Evolutionary conservation across 2,888 invertebrate genomes (phyloP).

Genomic region (Tiliacea citrago): DNA sequence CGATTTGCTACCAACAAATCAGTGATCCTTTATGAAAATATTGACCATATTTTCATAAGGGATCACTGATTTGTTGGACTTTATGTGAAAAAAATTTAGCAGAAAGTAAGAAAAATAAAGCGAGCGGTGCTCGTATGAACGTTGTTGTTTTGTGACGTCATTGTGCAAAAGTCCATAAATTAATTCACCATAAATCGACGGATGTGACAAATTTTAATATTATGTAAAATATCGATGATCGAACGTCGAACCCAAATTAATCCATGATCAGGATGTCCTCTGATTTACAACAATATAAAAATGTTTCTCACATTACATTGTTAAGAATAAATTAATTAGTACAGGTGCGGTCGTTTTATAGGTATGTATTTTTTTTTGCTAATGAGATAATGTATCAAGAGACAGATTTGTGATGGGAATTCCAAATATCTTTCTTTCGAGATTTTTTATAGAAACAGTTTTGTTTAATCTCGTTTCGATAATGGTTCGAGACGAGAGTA

Average conservation of each 20-base stretch:
- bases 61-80: no score
- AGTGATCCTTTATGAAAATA: background rate
- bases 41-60: no score
- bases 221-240: conserved; percentile 30
- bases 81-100: background rate
- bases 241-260: conserved; percentile 20
- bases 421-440: conserved; percentile 5
- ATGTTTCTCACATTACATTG: background rate
- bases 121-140: background rate
- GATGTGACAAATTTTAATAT: conserved; percentile 23
- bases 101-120: background rate
- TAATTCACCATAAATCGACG: conserved; percentile 25
- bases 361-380: conserved; percentile 13
- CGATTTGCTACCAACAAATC: background rate
- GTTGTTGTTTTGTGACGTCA: background rate
- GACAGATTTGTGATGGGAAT: conserved; percentile 19
- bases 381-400: conserved; percentile 21
- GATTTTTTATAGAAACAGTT: background rate
- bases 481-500: background rate
- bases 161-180: background rate
- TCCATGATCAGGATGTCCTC: conserved; percentile 30
- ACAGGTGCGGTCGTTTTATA: background rate
- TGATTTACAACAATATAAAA: conserved; percentile 39
- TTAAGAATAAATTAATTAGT: conserved; percentile 26
- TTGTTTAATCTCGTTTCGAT: background rate